Percentiles rank a stretch among this genome's conserved stretches.
These are phyloP conservation scores for Pseudococcus jackbeardsleyi DNA, from an alignment of 2,888 invertebrate genomes.

Conservation along the genomic window DNA sequence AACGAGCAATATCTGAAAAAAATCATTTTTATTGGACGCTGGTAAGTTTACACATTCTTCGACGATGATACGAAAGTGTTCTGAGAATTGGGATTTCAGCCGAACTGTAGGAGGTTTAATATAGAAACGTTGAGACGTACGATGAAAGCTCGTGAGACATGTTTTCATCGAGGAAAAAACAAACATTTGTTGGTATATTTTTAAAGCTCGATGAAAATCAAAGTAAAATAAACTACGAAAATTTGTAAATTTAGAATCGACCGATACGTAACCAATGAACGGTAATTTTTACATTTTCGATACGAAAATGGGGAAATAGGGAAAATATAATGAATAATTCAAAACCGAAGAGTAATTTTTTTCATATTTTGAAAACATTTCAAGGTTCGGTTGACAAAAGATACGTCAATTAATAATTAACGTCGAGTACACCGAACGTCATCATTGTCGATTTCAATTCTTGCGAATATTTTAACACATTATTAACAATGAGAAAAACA, in stretches of 20 bases:
- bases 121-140: background rate
- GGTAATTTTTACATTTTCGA: no score
- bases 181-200: background rate
- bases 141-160: background rate
- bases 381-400: background rate
- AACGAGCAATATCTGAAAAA: background rate
- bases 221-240: background rate
- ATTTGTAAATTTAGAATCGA: background rate
- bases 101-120: background rate
- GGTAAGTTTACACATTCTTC: background rate
- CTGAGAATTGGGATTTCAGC: background rate
- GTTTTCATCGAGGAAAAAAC: background rate
- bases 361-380: background rate
- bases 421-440: background rate
- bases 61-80: background rate
- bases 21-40: slow-evolving; percentile 24
- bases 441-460: background rate
- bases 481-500: background rate
- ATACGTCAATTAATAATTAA: background rate
- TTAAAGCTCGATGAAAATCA: background rate
- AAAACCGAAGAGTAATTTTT: no score
- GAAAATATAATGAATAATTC: no score
- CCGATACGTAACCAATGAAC: no score
- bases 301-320: no score
- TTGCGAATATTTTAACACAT: background rate